Evolutionary conservation across 2,797 vertebrate species (phyloP).

Genomic region (Glyptemys insculpta): DNA sequence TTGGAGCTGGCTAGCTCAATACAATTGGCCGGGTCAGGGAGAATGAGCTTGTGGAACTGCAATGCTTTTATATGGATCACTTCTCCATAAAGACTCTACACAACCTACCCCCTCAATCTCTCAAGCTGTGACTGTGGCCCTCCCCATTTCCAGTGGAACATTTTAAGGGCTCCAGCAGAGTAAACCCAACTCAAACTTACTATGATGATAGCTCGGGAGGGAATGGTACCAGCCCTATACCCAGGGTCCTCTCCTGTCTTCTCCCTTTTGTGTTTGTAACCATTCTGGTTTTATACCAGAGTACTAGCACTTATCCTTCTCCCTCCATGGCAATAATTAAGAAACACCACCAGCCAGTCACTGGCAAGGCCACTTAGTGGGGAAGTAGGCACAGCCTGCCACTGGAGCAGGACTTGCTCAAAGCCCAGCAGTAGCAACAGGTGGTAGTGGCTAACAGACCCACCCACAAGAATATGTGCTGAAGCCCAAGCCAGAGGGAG

Average conservation of each 20-base stretch:
- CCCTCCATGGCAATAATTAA: neutral
- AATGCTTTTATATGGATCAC: neutral
- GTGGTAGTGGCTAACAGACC: neutral
- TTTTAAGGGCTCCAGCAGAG: neutral
- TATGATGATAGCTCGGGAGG: neutral
- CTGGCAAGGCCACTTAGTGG: neutral
- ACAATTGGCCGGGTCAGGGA: neutral
- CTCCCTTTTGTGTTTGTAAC: neutral
- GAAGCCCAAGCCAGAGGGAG: neutral
- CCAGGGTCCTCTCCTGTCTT: neutral
- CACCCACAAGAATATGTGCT: neutral
- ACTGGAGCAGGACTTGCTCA: neutral
- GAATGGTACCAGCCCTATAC: neutral
- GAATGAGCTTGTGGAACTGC: neutral
- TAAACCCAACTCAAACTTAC: neutral
- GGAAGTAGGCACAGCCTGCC: neutral
- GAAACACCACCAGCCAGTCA: neutral
- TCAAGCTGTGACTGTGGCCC: neutral
- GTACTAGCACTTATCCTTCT: neutral
- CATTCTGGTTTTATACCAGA: fast-evolving
- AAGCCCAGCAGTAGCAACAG: neutral
- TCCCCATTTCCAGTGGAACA: neutral
- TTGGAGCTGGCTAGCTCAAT: neutral
- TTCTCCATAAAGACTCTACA: neutral
- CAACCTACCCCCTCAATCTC: too few species aligned